Conservation (phyloP, 2,888 invertebrate species). For the Leptogaster cylindrica region DNA sequence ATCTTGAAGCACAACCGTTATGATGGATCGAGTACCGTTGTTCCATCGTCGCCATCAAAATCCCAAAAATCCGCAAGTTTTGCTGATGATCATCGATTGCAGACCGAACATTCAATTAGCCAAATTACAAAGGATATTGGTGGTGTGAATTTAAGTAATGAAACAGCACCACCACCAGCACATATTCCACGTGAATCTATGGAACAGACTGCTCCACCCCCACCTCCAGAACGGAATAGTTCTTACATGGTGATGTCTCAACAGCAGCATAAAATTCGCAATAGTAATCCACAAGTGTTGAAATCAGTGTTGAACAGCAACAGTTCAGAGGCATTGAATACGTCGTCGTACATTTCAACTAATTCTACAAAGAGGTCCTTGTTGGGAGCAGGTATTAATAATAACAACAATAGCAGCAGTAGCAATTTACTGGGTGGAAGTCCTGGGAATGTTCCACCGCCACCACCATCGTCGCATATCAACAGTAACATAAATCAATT, state of each 20-base stretch:
- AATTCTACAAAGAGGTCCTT: background rate
- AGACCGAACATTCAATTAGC: constrained; percentile 56
- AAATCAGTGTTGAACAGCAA: background rate
- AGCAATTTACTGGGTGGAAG: constrained; percentile 49
- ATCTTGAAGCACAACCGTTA: constrained; percentile 61
- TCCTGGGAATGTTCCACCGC: constrained; percentile 27
- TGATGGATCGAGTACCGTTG: constrained; percentile 50
- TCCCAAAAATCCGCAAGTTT: constrained; percentile 60
- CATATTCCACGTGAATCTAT: constrained; percentile 48
- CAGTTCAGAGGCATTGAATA: background rate
- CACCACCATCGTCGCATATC: constrained; percentile 45
- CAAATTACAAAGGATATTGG: constrained; percentile 56
- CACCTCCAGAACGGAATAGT: constrained; percentile 87
- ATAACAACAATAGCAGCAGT: constrained; percentile 19
- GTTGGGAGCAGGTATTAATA: background rate
- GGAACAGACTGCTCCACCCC: constrained; percentile 64
- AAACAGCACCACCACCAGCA: constrained; percentile 38
- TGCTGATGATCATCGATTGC: constrained; percentile 58
- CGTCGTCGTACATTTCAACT: background rate
- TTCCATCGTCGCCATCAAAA: constrained; percentile 60
- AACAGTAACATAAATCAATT: constrained; percentile 16
- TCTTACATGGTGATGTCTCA: constrained; percentile 87
- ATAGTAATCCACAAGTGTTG: constrained; percentile 15
- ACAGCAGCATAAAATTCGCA: constrained; percentile 60
- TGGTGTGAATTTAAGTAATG: constrained; percentile 51